phyloP scores from a whole-genome alignment of 2,888 invertebrate genomes.

The Cecidostiba fungosa region DNA sequence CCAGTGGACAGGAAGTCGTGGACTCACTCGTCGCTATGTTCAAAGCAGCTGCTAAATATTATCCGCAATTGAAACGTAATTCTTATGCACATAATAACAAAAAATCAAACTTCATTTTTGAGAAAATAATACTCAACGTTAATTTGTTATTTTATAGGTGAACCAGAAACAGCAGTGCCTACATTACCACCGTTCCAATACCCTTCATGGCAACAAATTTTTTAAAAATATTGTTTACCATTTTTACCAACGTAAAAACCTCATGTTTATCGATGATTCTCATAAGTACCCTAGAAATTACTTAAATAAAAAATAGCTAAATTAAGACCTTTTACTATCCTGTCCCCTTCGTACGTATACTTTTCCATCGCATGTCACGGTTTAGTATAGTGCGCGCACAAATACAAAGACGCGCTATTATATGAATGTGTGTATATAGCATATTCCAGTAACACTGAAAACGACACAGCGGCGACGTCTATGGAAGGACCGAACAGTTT shows the following conservation, averaged over 20 bases:
- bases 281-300: no score
- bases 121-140: neutral
- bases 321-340: no score
- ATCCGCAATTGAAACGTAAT: neutral
- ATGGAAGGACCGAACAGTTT: neutral
- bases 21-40: slow-evolving; percentile 82
- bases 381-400: neutral
- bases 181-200: neutral
- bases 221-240: no score
- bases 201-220: neutral
- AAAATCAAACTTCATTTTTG: neutral
- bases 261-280: no score
- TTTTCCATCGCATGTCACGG: neutral
- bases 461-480: neutral
- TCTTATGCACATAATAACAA: neutral
- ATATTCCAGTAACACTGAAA: no score
- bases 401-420: neutral
- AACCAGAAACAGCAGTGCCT: neutral
- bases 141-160: neutral
- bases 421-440: no score
- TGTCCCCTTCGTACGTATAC: no score
- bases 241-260: no score
- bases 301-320: no score
- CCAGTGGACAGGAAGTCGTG: slow-evolving; percentile 84
- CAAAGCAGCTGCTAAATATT: slow-evolving; percentile 67